Percentiles rank a stretch among this genome's conserved stretches.
Evolutionary conservation across 2,113 vertebrate species (phyloP).

Genomic region (Brachionichthys hirsutus): DNA sequence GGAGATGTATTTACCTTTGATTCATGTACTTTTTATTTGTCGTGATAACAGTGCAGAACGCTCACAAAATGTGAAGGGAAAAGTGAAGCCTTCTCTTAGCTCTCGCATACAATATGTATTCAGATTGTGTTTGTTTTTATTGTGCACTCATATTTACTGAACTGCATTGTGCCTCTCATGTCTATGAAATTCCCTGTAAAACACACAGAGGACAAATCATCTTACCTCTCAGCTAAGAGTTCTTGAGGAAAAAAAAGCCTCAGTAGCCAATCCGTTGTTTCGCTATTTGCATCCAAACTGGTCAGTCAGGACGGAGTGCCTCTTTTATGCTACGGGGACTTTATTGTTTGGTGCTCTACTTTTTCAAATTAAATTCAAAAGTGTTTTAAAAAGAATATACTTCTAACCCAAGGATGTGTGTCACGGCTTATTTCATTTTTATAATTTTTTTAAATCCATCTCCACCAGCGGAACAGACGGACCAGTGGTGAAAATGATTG

Average conservation of each 20-base stretch:
- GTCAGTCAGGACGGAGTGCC: constrained; percentile 66
- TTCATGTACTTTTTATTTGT: constrained; percentile 54
- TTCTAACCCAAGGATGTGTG: constrained; percentile 61
- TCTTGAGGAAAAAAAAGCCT: constrained; percentile 35
- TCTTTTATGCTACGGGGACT: constrained; percentile 70
- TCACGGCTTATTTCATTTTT: constrained; percentile 44
- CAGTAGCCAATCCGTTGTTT: constrained; percentile 65
- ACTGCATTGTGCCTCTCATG: constrained; percentile 75
- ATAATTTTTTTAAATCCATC: background rate
- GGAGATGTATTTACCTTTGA: constrained; percentile 49
- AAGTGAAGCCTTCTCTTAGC: constrained; percentile 54
- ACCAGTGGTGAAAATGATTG: constrained; percentile 47
- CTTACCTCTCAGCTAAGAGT: constrained; percentile 61
- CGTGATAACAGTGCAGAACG: constrained; percentile 42
- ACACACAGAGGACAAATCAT: constrained; percentile 64
- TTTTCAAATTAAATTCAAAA: constrained; percentile 72
- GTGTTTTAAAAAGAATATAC: constrained; percentile 71
- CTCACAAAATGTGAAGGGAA: constrained; percentile 61
- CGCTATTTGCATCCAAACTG: constrained; percentile 60
- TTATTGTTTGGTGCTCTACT: constrained; percentile 77
- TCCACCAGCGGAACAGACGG: background rate
- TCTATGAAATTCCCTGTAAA: constrained; percentile 61
- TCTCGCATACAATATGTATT: constrained; percentile 52
- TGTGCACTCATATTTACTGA: constrained; percentile 65
- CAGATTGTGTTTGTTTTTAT: constrained; percentile 64